A percentile compares a stretch with the other conserved stretches of the same genome.
phyloP scores from a whole-genome alignment of 2,113 vertebrate genomes.

The Nesogale talazaci region DNA sequence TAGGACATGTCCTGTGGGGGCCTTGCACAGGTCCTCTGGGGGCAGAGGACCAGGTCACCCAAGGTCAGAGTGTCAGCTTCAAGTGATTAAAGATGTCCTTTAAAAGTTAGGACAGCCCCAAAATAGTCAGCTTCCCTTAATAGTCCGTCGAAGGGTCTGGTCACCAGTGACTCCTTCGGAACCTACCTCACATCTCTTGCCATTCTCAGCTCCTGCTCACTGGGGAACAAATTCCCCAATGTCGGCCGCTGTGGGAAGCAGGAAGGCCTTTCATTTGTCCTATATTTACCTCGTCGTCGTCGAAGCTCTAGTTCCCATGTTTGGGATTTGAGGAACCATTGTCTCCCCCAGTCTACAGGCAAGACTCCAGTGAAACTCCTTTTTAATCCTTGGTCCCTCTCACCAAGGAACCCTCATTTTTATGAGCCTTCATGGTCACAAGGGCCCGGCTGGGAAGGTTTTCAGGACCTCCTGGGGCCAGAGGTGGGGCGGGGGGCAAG shows the following conservation, averaged over 20 bases:
- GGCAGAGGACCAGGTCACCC: constrained; percentile 57
- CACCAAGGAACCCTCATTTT: background rate
- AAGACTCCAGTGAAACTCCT: background rate
- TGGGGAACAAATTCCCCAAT: constrained; percentile 69
- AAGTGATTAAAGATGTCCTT: constrained; percentile 80
- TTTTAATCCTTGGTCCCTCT: background rate
- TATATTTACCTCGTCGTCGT: constrained; percentile 71
- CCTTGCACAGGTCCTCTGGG: constrained; percentile 9
- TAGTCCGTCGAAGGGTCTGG: constrained; percentile 70
- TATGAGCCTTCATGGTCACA: background rate
- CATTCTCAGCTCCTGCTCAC: constrained; percentile 65
- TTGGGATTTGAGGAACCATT: background rate
- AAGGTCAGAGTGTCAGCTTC: constrained; percentile 74
- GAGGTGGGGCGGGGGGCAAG: too few species aligned
- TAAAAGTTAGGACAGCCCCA: constrained; percentile 66
- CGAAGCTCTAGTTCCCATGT: constrained; percentile 2
- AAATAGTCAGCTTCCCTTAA: constrained; percentile 77
- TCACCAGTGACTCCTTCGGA: constrained; percentile 70
- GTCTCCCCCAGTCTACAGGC: background rate
- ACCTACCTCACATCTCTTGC: constrained; percentile 67
- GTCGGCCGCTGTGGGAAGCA: constrained; percentile 76
- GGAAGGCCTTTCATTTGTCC: constrained; percentile 71
- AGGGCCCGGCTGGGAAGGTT: background rate
- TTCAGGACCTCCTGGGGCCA: background rate
- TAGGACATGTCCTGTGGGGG: constrained; percentile 37